Percentiles rank a stretch among this genome's conserved stretches.
Evolutionary conservation across 1,140 invertebrate genomes (phyloP).

Genomic region (Caenorhabditis latens): DNA sequence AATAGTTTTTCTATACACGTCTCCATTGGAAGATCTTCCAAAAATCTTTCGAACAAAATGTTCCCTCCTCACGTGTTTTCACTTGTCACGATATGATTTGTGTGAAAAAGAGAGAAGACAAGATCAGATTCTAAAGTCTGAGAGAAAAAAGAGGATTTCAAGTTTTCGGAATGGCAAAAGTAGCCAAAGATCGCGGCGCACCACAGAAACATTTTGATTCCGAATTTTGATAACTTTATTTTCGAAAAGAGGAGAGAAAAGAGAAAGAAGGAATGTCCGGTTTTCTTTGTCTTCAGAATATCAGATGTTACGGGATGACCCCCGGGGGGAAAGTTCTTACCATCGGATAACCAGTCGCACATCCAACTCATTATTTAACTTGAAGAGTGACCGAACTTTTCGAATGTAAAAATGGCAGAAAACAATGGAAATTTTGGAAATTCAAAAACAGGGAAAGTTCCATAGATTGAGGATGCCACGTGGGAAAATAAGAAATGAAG

Average conservation of each 20-base stretch:
- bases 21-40: not conserved
- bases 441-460: not conserved
- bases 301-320: not conserved
- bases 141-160: constrained; percentile 1
- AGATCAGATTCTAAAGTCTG: constrained; percentile 10
- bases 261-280: not conserved
- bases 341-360: constrained; percentile 35
- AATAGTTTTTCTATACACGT: not conserved
- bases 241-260: not conserved
- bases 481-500: too few relatives aligned
- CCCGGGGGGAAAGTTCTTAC: not conserved
- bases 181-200: not conserved
- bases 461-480: too few relatives aligned
- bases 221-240: not conserved
- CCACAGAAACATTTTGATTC: constrained; percentile 34
- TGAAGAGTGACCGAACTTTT: not conserved
- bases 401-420: not conserved
- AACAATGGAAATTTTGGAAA: not conserved
- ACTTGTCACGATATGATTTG: not conserved
- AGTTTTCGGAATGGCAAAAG: not conserved
- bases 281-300: not conserved
- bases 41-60: constrained; percentile 4
- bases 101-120: not conserved
- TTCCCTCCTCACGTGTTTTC: not conserved
- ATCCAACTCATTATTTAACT: constrained; percentile 19